Base-by-base conservation (phyloP, 2,797 vertebrate species). In the Hybognathus amarus region DNA sequence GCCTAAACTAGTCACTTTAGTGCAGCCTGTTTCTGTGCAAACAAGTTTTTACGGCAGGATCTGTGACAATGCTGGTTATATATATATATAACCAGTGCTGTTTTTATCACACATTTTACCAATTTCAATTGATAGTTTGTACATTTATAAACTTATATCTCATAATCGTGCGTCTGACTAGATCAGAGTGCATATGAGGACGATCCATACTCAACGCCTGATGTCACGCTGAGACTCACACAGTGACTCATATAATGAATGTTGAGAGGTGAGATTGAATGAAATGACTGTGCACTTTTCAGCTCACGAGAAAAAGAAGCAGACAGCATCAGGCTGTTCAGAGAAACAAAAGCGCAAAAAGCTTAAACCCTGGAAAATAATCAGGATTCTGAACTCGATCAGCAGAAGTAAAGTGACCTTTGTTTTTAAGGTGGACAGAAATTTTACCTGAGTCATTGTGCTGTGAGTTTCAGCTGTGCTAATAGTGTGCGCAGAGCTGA, bases 401-500 rank as follows among this genome's bases (percentile, higher is more conserved):
- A 76, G 70, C 79, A 76, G 71, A 56, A 64, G n/a, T 69, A 73
- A 30, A 18, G 27, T 86, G 87, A 86, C 87, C 85, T 85, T 81
- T 45, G 22, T 38, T 69, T 85, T 76, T 80, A 63, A 71, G 76
- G 63, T 59, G 61, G 77, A 52, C 80, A 64, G 36, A 50, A 80
- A 81, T 86, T 86, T 77, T 78, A 73, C 80, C 85, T 83, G 77
- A 86, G 85, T 88, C 87, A 88, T 88, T 68, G 64, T 80, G 24
- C 63, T 30, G 56, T 67, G 83, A 63, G 24, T 45, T 84, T 75
- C 22, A 52, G 70, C 30, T 10, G 71, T 66, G 47, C 61, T 64
- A 82, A 77, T 50, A 38, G 52, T 74, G 82, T 83, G 75, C 80
- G 36, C 69, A 45, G 69, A 80, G 76, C 86, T 83, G 69, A 80